Evolutionary conservation across 2,113 vertebrate species (phyloP).

Genomic region (Martes martes): DNA sequence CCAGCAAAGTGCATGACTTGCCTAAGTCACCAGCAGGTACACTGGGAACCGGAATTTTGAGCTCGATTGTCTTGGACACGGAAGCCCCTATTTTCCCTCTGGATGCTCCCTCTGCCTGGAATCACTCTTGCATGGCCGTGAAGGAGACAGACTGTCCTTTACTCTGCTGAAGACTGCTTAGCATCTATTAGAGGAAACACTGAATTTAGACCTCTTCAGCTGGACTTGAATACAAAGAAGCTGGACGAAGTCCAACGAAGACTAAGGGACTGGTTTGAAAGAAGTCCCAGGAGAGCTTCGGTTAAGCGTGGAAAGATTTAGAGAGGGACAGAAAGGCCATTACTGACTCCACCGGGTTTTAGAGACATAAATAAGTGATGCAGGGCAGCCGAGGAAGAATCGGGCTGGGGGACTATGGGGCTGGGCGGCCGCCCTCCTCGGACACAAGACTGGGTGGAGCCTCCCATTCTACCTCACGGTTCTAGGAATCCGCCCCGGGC

Average conservation of each 20-base stretch:
- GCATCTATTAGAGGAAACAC: background rate
- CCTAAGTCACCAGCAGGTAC: background rate
- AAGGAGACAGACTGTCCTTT: background rate
- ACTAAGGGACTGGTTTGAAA: background rate
- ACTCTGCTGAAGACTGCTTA: background rate
- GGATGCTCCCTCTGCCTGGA: background rate
- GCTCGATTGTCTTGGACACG: background rate
- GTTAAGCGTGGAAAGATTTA: conserved; percentile 24
- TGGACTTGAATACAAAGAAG: background rate
- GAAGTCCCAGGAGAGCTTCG: background rate
- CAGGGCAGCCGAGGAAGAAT: background rate
- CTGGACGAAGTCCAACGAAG: conserved; percentile 4
- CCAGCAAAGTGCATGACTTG: background rate
- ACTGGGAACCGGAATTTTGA: background rate
- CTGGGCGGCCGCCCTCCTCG: background rate
- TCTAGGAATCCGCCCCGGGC: background rate
- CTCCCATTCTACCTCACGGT: background rate
- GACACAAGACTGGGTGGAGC: background rate
- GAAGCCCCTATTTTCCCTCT: background rate
- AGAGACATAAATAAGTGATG: conserved; percentile 49
- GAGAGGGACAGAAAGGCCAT: background rate
- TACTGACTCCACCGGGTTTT: background rate
- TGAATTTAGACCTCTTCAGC: background rate
- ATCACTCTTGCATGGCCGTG: background rate
- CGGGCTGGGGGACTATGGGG: no score